Conservation (phyloP, 1,140 invertebrate species). For the Conus ventricosus region DNA sequence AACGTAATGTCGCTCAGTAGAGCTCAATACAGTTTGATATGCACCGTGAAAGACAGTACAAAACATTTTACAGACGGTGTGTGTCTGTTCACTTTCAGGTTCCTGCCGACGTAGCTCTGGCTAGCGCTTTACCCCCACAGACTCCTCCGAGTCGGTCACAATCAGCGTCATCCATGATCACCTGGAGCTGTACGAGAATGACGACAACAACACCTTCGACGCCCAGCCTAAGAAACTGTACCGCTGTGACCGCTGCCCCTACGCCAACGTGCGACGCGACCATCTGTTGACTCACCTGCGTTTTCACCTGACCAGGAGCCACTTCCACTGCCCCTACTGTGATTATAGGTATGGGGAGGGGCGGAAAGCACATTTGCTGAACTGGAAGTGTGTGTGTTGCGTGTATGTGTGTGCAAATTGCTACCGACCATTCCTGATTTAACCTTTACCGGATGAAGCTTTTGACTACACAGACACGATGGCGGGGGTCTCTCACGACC, state of each 20-base stretch:
- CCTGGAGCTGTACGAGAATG: conserved; percentile 70
- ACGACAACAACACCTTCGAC: conserved; percentile 49
- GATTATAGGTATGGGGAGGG: conserved; percentile 79
- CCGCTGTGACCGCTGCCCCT: conserved; percentile 86
- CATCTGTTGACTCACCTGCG: conserved; percentile 85
- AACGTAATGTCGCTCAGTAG: too few relatives aligned
- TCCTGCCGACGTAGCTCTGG: conserved; percentile 70
- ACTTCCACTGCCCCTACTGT: conserved; percentile 86
- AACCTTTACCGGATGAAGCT: too few relatives aligned
- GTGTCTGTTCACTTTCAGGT: conserved; percentile 39
- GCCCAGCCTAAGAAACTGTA: conserved; percentile 74
- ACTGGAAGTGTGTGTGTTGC: too few relatives aligned
- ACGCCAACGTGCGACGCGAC: conserved; percentile 83
- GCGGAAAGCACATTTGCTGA: too few relatives aligned
- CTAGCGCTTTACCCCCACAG: conserved; percentile 64
- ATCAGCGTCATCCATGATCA: conserved; percentile 70
- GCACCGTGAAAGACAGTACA: too few relatives aligned
- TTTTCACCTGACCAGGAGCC: conserved; percentile 81
- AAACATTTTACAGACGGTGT: neutral
- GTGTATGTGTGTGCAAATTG: too few relatives aligned
- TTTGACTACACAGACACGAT: too few relatives aligned
- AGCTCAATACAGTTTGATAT: too few relatives aligned
- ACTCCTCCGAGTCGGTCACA: conserved; percentile 57
- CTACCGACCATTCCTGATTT: too few relatives aligned
- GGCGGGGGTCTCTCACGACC: too few relatives aligned